Conservation (phyloP, 2,888 invertebrate species). For the Harmothoe impar region DNA sequence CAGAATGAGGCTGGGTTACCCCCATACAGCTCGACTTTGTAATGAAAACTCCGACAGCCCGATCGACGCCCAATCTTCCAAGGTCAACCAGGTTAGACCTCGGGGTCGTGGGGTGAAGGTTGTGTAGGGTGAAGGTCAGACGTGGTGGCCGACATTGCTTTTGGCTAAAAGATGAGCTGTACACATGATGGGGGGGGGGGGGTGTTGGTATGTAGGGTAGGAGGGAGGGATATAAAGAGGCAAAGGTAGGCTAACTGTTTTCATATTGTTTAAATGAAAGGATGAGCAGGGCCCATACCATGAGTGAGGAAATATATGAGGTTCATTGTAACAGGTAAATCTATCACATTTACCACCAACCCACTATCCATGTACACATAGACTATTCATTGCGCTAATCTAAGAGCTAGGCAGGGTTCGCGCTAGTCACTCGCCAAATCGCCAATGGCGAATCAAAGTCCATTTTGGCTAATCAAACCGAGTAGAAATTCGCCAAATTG, state of each 20-base stretch:
- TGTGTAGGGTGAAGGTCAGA: background rate
- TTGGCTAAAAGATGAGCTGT: background rate
- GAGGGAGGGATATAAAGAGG: background rate
- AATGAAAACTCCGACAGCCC: conserved; percentile 41
- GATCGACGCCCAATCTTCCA: conserved; percentile 30
- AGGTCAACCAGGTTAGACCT: background rate
- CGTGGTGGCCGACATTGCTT: background rate
- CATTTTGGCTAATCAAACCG: no score
- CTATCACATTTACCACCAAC: no score
- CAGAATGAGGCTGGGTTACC: background rate
- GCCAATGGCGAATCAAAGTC: no score
- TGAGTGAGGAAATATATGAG: no score
- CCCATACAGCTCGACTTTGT: background rate
- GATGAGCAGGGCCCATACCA: no score
- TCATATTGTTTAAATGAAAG: no score
- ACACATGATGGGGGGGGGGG: background rate
- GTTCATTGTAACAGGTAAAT: no score
- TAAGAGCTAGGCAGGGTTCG: no score
- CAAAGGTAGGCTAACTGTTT: background rate
- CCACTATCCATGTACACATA: no score
- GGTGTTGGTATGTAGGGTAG: background rate
- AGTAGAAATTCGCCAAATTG: no score
- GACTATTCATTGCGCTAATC: no score
- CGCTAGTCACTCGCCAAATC: no score
- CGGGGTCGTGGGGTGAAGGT: background rate